Conservation (phyloP, 2,113 vertebrate species). For the Rhodinocichla rosea region DNA sequence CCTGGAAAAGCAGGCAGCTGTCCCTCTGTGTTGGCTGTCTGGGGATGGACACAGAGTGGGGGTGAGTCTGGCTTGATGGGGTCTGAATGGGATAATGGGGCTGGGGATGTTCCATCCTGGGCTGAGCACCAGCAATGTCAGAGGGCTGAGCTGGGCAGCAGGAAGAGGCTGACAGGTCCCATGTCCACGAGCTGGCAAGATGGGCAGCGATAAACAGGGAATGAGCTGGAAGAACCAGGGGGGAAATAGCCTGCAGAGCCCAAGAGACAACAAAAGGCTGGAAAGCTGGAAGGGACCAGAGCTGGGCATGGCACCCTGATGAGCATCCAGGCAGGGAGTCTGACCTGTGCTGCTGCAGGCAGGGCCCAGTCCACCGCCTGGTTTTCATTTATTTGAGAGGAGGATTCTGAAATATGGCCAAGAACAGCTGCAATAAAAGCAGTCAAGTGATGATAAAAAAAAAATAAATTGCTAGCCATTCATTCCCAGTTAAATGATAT, state of each 20-base stretch:
- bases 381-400: background rate
- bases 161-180: background rate
- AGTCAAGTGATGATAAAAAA: background rate
- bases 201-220: accelerated
- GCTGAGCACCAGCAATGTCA: background rate
- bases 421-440: background rate
- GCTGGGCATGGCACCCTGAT: background rate
- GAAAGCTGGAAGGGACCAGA: background rate
- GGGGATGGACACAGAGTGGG: background rate
- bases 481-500: background rate
- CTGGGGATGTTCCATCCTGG: background rate
- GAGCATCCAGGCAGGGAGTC: background rate
- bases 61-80: accelerated
- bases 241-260: background rate
- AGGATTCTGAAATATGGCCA: background rate
- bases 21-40: background rate
- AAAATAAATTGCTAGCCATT: background rate
- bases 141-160: background rate
- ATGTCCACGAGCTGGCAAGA: background rate
- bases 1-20: background rate
- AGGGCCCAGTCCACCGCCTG: background rate
- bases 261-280: background rate
- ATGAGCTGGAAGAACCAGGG: background rate
- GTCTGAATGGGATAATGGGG: background rate
- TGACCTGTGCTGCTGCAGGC: accelerated